Conservation (phyloP, 2,888 invertebrate genomes). For the Adelphocoris suturalis region DNA sequence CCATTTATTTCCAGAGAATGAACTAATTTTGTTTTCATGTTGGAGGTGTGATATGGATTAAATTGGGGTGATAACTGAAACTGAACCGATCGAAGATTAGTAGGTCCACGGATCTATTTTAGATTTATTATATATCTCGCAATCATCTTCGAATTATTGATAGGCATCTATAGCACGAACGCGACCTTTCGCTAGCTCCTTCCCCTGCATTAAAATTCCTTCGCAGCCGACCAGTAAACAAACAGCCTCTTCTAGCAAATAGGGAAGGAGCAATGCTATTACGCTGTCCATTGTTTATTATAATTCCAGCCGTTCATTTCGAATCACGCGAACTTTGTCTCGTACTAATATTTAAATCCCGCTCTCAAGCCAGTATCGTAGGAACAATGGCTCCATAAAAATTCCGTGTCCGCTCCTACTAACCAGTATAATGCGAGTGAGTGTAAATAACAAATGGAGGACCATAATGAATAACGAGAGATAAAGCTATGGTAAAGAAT, state of each 20-base stretch:
- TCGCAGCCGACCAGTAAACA: not conserved
- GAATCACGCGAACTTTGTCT: constrained; percentile 6
- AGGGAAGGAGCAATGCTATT: not conserved
- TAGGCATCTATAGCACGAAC: not conserved
- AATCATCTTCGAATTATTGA: constrained; percentile 13
- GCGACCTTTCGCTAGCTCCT: not conserved
- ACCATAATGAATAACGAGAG: too few relatives aligned
- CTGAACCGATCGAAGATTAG: too few relatives aligned
- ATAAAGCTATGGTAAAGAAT: too few relatives aligned
- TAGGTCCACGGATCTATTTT: not conserved
- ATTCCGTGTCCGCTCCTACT: not conserved
- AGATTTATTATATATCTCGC: not conserved
- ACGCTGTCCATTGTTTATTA: constrained; percentile 30
- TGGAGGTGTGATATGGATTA: too few relatives aligned
- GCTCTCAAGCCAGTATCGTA: not conserved
- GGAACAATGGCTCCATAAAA: constrained; percentile 5
- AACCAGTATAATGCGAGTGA: too few relatives aligned
- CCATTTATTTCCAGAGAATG: too few relatives aligned
- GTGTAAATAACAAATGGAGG: too few relatives aligned
- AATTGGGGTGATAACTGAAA: too few relatives aligned
- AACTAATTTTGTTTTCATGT: too few relatives aligned
- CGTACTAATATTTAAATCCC: constrained; percentile 1
- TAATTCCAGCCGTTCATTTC: not conserved
- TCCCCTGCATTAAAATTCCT: constrained; percentile 14
- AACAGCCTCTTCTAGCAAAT: constrained; percentile 27